phyloP scores from a whole-genome alignment of 2,113 vertebrate species.

The Saguinus midas region DNA sequence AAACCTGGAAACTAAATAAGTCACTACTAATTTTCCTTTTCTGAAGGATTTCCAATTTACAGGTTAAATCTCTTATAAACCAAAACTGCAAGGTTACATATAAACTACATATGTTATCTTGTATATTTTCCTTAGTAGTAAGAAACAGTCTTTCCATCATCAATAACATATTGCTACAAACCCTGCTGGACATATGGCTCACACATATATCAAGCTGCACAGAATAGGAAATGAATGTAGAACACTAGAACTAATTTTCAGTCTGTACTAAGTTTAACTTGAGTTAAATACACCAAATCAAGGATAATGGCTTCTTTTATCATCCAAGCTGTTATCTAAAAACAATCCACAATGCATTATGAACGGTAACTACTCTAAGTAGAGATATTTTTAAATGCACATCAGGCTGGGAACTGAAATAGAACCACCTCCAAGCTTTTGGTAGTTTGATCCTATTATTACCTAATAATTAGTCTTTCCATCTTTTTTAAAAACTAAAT shows the following conservation, averaged over 20 bases:
- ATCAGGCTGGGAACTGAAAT: slow-evolving; percentile 67
- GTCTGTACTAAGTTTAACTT: slow-evolving; percentile 51
- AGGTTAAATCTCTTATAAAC: slow-evolving; percentile 26
- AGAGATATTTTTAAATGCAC: slow-evolving; percentile 67
- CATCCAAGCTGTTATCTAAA: slow-evolving; percentile 62
- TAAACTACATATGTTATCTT: not conserved
- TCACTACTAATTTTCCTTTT: not conserved
- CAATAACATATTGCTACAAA: slow-evolving; percentile 15
- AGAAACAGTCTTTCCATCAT: slow-evolving; percentile 9
- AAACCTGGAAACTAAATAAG: not conserved
- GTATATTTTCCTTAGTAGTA: not conserved
- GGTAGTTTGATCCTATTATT: slow-evolving; percentile 63
- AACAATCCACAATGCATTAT: slow-evolving; percentile 50
- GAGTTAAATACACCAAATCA: slow-evolving; percentile 56
- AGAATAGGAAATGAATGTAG: slow-evolving; percentile 31
- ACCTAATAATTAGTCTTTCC: slow-evolving; percentile 63
- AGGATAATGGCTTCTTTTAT: slow-evolving; percentile 63
- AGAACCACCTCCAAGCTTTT: slow-evolving; percentile 58
- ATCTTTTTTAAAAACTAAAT: slow-evolving; percentile 57
- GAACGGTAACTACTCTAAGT: slow-evolving; percentile 59
- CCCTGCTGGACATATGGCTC: not conserved
- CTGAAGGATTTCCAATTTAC: slow-evolving; percentile 13
- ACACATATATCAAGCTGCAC: not conserved
- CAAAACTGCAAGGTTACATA: not conserved
- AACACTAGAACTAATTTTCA: slow-evolving; percentile 43